Evolutionary conservation across 2,113 vertebrate species (phyloP).

Genomic region (Perognathus longimembris): DNA sequence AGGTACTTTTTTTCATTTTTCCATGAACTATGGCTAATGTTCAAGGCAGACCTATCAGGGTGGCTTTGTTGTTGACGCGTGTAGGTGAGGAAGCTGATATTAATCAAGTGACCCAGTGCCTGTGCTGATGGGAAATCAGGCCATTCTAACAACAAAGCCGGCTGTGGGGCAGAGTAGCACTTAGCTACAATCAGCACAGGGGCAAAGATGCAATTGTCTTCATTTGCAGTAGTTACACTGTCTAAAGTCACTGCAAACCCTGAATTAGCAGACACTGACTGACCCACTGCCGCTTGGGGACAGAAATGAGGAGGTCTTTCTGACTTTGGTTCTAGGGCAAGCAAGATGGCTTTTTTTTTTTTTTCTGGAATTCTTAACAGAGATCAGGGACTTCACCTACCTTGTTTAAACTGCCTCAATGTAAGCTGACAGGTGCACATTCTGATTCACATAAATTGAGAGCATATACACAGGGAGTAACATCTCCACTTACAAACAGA

Average conservation of each 20-base stretch:
- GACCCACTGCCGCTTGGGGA: not conserved
- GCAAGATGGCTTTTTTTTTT: not conserved
- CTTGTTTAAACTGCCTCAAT: not conserved
- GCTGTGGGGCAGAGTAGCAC: not conserved
- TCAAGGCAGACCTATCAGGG: not conserved
- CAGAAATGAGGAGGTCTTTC: not conserved
- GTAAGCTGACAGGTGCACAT: not conserved
- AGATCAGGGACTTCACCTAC: not conserved
- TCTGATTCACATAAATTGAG: not conserved
- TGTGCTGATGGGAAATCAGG: not conserved
- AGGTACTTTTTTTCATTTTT: not conserved
- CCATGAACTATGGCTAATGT: not conserved
- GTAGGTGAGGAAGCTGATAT: not conserved
- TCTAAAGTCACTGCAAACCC: not conserved
- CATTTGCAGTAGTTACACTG: not conserved
- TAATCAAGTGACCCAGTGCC: rapidly evolving
- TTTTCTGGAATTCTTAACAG: not conserved
- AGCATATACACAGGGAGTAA: not conserved
- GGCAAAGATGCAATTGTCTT: not conserved
- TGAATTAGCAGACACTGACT: too few species aligned
- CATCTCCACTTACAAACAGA: not conserved
- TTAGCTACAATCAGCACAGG: not conserved
- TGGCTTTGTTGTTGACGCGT: not conserved
- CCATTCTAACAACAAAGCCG: not conserved
- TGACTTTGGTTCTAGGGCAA: not conserved